Conservation (phyloP, 2,113 vertebrate species). For the Cathartes aura region DNA sequence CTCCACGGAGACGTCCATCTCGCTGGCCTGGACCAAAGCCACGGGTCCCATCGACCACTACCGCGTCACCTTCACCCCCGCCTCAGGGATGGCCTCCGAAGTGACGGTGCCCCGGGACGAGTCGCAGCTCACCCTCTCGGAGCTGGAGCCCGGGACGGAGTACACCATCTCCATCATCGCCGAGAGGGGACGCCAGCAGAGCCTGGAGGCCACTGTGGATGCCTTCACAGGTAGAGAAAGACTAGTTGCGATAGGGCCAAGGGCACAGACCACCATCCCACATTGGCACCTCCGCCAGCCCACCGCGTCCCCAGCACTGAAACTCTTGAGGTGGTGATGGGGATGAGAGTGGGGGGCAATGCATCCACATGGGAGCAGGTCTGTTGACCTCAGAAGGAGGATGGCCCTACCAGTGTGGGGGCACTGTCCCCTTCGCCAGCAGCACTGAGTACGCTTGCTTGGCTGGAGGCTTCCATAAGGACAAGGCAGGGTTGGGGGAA, state of each 20-base stretch:
- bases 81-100: slow-evolving; percentile 86
- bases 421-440: not conserved
- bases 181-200: slow-evolving; percentile 92
- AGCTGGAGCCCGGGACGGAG: slow-evolving; percentile 91
- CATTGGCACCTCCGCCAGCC: not conserved
- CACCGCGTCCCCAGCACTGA: accelerated
- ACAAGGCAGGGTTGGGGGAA: not conserved
- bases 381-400: not conserved
- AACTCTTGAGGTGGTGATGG: not conserved
- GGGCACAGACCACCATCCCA: not conserved
- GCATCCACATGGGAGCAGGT: not conserved
- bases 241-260: not conserved
- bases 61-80: slow-evolving; percentile 89
- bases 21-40: slow-evolving; percentile 89
- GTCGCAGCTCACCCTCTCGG: slow-evolving; percentile 83
- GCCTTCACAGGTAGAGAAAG: slow-evolving; percentile 90
- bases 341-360: not conserved
- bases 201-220: slow-evolving; percentile 88
- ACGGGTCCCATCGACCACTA: slow-evolving; percentile 95
- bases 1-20: slow-evolving; percentile 93
- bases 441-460: not conserved
- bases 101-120: slow-evolving; percentile 84
- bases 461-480: not conserved
- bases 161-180: slow-evolving; percentile 93
- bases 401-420: not conserved